phyloP scores from a whole-genome alignment of 2,888 invertebrate species.

The Amblyjoppa proteus region DNA sequence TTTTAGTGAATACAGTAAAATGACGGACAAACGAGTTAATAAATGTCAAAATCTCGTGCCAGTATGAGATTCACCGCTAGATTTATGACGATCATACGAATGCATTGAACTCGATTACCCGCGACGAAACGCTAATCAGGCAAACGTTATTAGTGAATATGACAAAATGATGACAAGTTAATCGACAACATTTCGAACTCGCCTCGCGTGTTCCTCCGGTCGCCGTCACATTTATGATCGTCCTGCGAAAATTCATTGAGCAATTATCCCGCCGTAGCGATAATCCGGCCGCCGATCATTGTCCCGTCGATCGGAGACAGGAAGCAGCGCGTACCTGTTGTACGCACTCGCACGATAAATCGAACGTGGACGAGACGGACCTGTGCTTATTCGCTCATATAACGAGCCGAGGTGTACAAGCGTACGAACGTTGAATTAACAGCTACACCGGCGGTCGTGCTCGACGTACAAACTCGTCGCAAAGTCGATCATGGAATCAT shows the following conservation, averaged over 20 bases:
- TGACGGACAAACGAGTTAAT: too few relatives aligned
- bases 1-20: too few relatives aligned
- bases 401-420: conserved; percentile 19
- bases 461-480: conserved; percentile 48
- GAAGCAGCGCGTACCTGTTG: conserved; percentile 28
- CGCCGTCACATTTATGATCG: too few relatives aligned
- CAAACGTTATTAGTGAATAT: background rate
- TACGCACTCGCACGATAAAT: conserved; percentile 9
- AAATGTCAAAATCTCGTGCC: too few relatives aligned
- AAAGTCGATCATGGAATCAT: conserved; percentile 50
- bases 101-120: conserved; percentile 20
- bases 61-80: too few relatives aligned
- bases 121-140: background rate
- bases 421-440: conserved; percentile 13
- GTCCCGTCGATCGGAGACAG: conserved; percentile 12
- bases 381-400: conserved; percentile 45
- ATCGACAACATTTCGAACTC: too few relatives aligned
- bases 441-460: conserved; percentile 26
- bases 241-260: conserved; percentile 23
- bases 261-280: conserved; percentile 3
- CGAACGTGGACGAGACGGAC: conserved; percentile 28
- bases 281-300: conserved; percentile 10
- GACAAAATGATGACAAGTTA: too few relatives aligned
- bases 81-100: background rate
- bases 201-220: too few relatives aligned